Base-by-base conservation (phyloP, 2,113 vertebrate genomes). In the Mus spicilegus region DNA sequence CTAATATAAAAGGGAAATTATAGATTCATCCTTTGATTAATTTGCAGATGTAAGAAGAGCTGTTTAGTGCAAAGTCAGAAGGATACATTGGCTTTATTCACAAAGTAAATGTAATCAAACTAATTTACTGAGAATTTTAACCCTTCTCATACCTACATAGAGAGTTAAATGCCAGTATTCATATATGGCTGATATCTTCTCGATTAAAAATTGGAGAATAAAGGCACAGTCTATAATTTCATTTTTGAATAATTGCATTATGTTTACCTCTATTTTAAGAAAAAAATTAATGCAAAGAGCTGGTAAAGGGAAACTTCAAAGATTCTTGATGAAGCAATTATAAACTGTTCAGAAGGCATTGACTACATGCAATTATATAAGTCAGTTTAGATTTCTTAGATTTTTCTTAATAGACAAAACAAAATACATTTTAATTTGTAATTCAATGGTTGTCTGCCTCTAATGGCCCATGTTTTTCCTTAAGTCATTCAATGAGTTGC, bases 21-120 rank as follows among this genome's bases (percentile, higher is more conserved):
- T 30, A 9, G 2, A 39, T 80, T 89, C 16, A 89, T 87, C 88
- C 1, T 90, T 90, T 49, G 72, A 85, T 95, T 69, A 87, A 11
- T 82, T 84, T 78, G 19, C 5, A 73, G 89, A 72, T 26, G 33
- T 92, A 26, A 92, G 33, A 89, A 69, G 19, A 88, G 0, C 7
- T 89, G 30, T 85, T 90, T 90, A 85, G 33, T 22, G 61, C 7
- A 28, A 88, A 63, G 51, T 65, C 88, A 33, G 24, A 90, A 91
- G 82, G 61, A 49, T 49, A 81, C 76, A 8, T 1, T 89, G 9
- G 14, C 54, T 89, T 92, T 67, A 86, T n/a, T 85, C 11, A 87
- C 8, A 91, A 95, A 88, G 4, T 92, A 95, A 65, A 92, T n/a
- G 24, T 28, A 77, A 92, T 81, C 90, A 85, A 77, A 90, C 51